phyloP scores from a whole-genome alignment of 2,113 vertebrate genomes.

The Xenopus laevis region DNA sequence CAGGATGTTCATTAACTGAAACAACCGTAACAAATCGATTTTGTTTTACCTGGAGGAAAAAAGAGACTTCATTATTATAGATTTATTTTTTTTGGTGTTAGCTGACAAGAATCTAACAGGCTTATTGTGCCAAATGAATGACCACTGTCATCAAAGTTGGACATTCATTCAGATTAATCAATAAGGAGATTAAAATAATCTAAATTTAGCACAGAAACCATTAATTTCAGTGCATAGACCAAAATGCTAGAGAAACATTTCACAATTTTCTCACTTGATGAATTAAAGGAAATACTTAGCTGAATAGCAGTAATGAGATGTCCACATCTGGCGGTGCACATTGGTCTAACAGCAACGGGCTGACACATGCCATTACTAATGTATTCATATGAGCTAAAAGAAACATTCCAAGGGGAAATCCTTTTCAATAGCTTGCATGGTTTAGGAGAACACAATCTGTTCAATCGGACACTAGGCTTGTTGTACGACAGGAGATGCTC shows the following conservation, averaged over 20 bases:
- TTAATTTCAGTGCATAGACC: neutral
- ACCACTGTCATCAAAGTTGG: constrained; percentile 28
- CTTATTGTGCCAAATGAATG: constrained; percentile 15
- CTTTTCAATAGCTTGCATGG: neutral
- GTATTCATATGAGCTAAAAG: neutral
- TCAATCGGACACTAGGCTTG: too few relatives aligned
- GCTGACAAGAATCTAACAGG: constrained; percentile 11
- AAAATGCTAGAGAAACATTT: neutral
- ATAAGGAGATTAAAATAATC: constrained; percentile 6
- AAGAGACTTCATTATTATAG: constrained; percentile 31
- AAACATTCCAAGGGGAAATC: neutral
- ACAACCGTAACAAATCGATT: constrained; percentile 25
- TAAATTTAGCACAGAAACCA: constrained; percentile 17
- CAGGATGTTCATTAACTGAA: constrained; percentile 25
- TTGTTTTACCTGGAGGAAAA: constrained; percentile 39
- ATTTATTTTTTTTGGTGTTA: constrained; percentile 35
- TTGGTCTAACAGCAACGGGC: constrained; percentile 13
- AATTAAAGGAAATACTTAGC: constrained; percentile 47
- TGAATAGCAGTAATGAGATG: constrained; percentile 39
- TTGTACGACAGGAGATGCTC: too few relatives aligned
- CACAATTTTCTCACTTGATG: constrained; percentile 34
- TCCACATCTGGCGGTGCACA: constrained; percentile 42
- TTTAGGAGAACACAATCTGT: too few relatives aligned
- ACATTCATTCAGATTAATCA: constrained; percentile 5
- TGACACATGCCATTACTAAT: neutral